phyloP scores from a whole-genome alignment of 2,797 vertebrate species.

The Sebastes alutus region DNA sequence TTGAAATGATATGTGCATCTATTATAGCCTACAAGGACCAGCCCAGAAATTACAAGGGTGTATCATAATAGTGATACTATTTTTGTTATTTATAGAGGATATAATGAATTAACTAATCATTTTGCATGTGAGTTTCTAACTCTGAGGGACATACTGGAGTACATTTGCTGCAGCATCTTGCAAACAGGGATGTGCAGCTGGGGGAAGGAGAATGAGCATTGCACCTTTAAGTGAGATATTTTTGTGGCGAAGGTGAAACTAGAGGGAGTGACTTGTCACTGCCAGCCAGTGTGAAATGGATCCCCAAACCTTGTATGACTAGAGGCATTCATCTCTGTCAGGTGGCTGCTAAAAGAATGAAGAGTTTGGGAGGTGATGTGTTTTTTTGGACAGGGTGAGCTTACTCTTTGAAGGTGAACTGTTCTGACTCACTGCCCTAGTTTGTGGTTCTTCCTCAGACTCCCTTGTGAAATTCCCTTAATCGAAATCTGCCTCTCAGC shows the following conservation, averaged over 20 bases:
- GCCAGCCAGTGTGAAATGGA: constrained; percentile 40
- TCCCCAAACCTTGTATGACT: neutral
- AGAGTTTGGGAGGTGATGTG: neutral
- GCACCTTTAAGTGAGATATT: constrained; percentile 50
- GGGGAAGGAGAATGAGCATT: constrained; percentile 22
- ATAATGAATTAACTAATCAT: neutral
- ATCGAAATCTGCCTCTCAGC: constrained; percentile 39
- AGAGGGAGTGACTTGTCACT: constrained; percentile 49
- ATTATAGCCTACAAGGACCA: neutral
- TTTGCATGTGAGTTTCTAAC: neutral
- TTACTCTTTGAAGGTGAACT: constrained; percentile 59
- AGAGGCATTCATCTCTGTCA: constrained; percentile 6
- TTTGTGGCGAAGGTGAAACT: constrained; percentile 61
- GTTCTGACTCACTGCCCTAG: constrained; percentile 58
- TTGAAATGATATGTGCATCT: neutral
- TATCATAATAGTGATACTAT: neutral
- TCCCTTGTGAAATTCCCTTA: constrained; percentile 50
- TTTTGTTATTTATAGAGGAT: neutral
- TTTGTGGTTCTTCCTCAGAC: constrained; percentile 56
- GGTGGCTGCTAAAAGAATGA: neutral
- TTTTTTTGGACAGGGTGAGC: neutral
- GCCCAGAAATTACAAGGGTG: neutral
- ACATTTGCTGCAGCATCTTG: constrained; percentile 49
- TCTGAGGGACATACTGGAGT: neutral
- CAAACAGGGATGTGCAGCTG: constrained; percentile 38